Base-by-base conservation (phyloP, 2,888 invertebrate genomes). In the Parnassius apollo region DNA sequence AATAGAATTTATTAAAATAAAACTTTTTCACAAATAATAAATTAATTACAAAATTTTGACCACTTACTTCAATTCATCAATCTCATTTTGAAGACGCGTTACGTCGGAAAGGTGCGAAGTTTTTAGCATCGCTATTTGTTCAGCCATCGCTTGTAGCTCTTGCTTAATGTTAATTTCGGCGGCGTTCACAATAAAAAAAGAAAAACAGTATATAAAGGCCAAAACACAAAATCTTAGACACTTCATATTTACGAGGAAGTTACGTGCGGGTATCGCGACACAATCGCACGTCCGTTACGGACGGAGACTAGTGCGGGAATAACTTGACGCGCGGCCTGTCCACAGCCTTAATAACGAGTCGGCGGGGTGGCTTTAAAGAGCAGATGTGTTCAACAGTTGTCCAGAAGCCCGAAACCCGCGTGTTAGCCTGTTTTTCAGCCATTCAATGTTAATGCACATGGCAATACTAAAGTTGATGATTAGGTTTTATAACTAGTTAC, bases 311-410 rank as follows among this genome's bases (percentile, higher is more conserved):
- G 68, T 65, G 71, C 72, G 67, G 72, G 82, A 86, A 81, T 88
- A 83, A 65, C 69, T 72, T 75, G 73, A 69, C n/a, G 51, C 57
- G 44, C 44, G 70, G 67, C 62, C 51, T 35, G 66, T 35, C 62
- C 57, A 65, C 70, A 66, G 68, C 70, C 68, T 71, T 74, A 73
- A 78, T 82, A 64, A 13, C 9, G 49, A 49, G 49, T n/a, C 66
- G 58, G 54, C 65, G 75, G 78, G 49, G 49, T 49, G 13, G 73
- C 56, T 75, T 71, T 71, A 74, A 57, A 68, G 79, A 81, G 86
- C 89, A 90, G 88, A 88, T 90, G 89, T 76, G 82, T 51, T 84
- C 87, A 88, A 88, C 88, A 89, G 88, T 88, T 88, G 89, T 82
- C 77, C 78, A 66, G 72, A 73, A 76, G 74, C 75, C 75, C 69